phyloP scores from a whole-genome alignment of 2,888 invertebrate species.

The Archips xylosteana region DNA sequence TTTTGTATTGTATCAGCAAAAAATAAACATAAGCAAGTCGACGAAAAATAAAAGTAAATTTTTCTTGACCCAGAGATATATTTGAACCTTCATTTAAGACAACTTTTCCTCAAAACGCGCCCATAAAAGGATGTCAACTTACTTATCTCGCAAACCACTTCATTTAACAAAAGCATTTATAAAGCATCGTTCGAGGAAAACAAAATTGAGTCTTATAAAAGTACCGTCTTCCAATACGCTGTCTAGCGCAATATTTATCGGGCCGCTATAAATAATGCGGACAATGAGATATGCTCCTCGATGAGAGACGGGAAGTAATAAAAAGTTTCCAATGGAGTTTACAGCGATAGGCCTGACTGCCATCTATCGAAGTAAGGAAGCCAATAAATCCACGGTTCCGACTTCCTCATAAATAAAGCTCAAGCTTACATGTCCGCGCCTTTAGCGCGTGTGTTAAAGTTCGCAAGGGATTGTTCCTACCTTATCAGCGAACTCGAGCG shows the following conservation, averaged over 20 bases:
- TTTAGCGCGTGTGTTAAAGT: constrained; percentile 65
- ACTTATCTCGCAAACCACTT: constrained; percentile 7
- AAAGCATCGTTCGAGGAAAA: constrained; percentile 25
- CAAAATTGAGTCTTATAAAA: constrained; percentile 39
- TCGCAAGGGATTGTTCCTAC: constrained; percentile 59
- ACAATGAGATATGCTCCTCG: constrained; percentile 55
- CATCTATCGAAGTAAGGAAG: constrained; percentile 71
- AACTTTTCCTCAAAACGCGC: background rate
- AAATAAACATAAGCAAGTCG: too few species aligned
- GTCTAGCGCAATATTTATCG: constrained; percentile 66
- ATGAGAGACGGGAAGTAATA: constrained; percentile 55
- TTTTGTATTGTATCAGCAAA: too few species aligned
- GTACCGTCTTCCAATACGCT: constrained; percentile 43
- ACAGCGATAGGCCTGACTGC: constrained; percentile 60
- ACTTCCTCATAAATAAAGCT: constrained; percentile 71
- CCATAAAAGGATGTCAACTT: constrained; percentile 6
- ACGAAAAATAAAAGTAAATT: background rate
- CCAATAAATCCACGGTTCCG: constrained; percentile 75
- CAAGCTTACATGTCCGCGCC: constrained; percentile 60
- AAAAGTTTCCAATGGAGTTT: constrained; percentile 62
- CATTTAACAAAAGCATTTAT: constrained; percentile 23
- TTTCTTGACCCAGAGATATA: background rate
- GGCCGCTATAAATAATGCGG: constrained; percentile 61
- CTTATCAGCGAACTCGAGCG: constrained; percentile 54
- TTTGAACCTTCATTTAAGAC: background rate